Base-by-base conservation (phyloP, 2,113 vertebrate species). In the Sclerurus mexicanus region DNA sequence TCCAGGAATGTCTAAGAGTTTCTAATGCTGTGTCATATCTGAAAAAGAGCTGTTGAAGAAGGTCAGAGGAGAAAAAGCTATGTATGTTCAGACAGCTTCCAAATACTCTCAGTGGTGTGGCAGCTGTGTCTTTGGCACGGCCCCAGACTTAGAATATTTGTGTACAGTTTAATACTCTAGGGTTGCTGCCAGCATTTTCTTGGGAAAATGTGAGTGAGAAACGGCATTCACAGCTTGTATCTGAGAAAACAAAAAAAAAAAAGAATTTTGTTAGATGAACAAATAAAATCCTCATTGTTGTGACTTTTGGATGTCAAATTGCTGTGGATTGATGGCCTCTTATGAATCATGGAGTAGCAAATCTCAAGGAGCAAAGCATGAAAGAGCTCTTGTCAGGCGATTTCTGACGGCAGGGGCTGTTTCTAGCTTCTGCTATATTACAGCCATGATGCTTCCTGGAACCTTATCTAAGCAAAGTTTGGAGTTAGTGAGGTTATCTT, bases 11-110 rank as follows among this genome's bases (percentile, higher is more conserved):
- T 58, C 66, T 55, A 0, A 64, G 25, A 66, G 78, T 42, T 93
- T 59, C 35, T 90, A 69, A 40, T 74, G 40, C 67, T 60, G 66
- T 87, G 93, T 95, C 92, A 40, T 44, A 52, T 55, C 39, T 4
- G 23, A 66, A 55, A 83, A 84, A 79, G 73, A 82, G 62, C 81
- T 67, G 37, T 67, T 93, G 87, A 94, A 40, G 62, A 64, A 87
- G 90, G 72, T 47, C 75, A 86, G 79, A 77, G 56, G 33, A 93
- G 79, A 80, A 66, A 75, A 87, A 58, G 31, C 63, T 60, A 27
- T 67, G 83, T 91, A 64, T 86, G 37, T 75, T 86, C 42, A 92
- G 95, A 71, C 68, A 84, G 72, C 58, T 93, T 93, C 75, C 86
- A 44, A 87, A 78, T 86, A 77, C 21, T 77, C 75, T 91, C 58